These are phyloP conservation scores for Semotilus atromaculatus DNA, from an alignment of 2,797 vertebrate species.

Conservation along the genomic window DNA sequence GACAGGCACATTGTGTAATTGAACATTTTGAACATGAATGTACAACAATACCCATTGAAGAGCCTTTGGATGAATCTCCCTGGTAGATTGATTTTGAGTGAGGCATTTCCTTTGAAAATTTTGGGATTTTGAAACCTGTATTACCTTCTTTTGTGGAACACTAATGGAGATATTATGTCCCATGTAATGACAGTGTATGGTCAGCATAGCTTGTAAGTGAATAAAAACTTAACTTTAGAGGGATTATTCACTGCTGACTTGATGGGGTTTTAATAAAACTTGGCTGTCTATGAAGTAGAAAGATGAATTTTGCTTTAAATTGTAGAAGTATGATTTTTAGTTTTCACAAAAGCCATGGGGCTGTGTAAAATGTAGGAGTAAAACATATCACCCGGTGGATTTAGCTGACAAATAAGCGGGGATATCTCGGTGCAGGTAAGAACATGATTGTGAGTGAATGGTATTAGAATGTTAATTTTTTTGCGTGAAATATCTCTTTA, in stretches of 20 bases:
- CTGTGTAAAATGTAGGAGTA: neutral
- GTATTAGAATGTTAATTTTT: neutral
- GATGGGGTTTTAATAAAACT: neutral
- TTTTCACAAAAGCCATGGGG: neutral
- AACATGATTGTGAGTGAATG: neutral
- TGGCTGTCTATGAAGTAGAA: neutral
- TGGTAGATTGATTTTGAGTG: too few species aligned
- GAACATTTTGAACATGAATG: neutral
- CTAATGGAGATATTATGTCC: too few species aligned
- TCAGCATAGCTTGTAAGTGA: neutral
- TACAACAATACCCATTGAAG: too few species aligned
- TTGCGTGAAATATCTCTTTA: neutral
- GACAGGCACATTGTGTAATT: too few species aligned
- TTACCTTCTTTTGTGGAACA: too few species aligned
- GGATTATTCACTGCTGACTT: neutral
- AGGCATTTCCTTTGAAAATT: too few species aligned
- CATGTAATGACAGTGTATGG: neutral
- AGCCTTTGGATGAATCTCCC: too few species aligned
- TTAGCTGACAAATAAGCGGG: neutral
- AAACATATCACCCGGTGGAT: neutral
- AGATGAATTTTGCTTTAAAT: neutral
- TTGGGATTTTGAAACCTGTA: too few species aligned
- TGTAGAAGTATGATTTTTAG: neutral
- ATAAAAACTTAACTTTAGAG: neutral
- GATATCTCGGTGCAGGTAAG: neutral